phyloP scores from a whole-genome alignment of 2,797 vertebrate species.

The Anabas testudineus region DNA sequence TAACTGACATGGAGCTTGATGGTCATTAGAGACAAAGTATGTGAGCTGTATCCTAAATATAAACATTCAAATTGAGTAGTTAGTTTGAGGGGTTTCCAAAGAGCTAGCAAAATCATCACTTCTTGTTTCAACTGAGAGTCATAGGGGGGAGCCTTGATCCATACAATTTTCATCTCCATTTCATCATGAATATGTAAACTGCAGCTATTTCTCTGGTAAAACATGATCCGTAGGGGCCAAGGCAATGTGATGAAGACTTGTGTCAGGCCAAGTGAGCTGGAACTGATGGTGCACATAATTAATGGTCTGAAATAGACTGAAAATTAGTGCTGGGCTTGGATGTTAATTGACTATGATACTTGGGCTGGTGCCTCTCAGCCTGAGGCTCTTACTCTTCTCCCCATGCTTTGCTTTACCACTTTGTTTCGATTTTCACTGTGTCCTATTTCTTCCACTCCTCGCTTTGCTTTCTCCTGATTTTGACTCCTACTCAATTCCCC shows the following conservation, averaged over 20 bases:
- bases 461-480: conserved; percentile 61
- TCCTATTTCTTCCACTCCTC: conserved; percentile 71
- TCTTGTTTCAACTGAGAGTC: conserved; percentile 41
- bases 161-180: conserved; percentile 57
- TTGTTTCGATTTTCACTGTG: conserved; percentile 66
- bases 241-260: conserved; percentile 75
- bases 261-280: conserved; percentile 83
- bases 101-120: conserved; percentile 21
- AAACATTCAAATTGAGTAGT: conserved; percentile 36
- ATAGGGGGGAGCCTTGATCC: conserved; percentile 30
- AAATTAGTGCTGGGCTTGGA: conserved; percentile 82
- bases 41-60: conserved; percentile 5
- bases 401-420: conserved; percentile 69
- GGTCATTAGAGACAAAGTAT: conserved; percentile 6
- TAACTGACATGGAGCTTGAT: conserved; percentile 5
- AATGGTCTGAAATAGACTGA: conserved; percentile 85
- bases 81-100: conserved; percentile 19
- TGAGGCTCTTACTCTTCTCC: conserved; percentile 69
- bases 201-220: conserved; percentile 67
- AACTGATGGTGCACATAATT: conserved; percentile 86
- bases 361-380: conserved; percentile 81
- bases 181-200: conserved; percentile 71
- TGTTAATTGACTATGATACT: conserved; percentile 87
- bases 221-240: conserved; percentile 68
- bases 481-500: conserved; percentile 68